Evolutionary conservation across 2,888 invertebrate species (phyloP), one percentile per base, ranked within the genome.

Genomic region (Nowickia ferox): DNA sequence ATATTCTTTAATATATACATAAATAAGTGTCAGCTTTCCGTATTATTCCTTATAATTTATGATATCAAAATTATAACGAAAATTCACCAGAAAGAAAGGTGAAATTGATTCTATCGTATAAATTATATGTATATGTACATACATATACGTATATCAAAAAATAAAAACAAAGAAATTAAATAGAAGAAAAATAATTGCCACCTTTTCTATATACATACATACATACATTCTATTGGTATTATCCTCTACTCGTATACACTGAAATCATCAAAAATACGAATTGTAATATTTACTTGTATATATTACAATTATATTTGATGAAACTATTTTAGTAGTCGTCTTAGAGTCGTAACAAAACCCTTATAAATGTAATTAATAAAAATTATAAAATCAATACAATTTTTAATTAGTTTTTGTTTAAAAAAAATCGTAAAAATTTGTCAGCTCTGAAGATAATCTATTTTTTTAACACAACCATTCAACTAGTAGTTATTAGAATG

Each of bases 1-100:
- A 84, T 83, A 80, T 84, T 76, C 71, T 86, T 86, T 86, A 78
- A 80, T 83, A 69, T 75, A 11, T 86, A 74, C 74, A 80, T 83
- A 69, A 65, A 11, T 86, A 74, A 74, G 76, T 65, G 68, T 69
- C 84, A 68, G 71, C 51, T 74, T 66, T 59, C 53, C 42, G 68
- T 82, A 57, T 65, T 69, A 55, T 83, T 86, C 40, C 57, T 46
- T 68, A 66, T 55, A 66, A 66, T 74, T 77, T 57, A 30, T 15
- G 53, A 76, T 78, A 74, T 53, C 55, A 83, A 75, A 80, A 78
- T 69, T 75, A 78, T 69, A 87, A 81, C 55, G 63, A 86, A 69
- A 72, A 81, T 68, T 76, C 38, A 66, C 76, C 59, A 2, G 30
- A 5, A 48, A 65, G 19, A 51, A 59, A 38, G 75, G 46, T 76